These are phyloP conservation scores for Drosophila kambysellisi DNA, from an alignment of 2,888 invertebrate genomes.

Conservation along the genomic window DNA sequence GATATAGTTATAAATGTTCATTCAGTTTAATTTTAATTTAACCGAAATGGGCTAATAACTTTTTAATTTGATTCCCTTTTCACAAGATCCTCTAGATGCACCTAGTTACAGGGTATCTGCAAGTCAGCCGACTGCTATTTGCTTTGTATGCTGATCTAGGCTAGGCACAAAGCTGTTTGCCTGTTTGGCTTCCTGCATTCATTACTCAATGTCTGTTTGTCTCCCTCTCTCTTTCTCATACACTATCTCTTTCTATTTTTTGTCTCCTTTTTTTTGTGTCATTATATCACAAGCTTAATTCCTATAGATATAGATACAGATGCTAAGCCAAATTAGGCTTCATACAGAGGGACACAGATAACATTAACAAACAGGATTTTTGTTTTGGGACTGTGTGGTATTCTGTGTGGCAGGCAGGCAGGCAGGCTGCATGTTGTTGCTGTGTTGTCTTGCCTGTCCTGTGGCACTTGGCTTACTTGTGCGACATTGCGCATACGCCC, in stretches of 20 bases:
- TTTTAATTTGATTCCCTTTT: neutral
- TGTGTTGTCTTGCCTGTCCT: neutral
- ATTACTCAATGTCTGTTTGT: slow-evolving; percentile 65
- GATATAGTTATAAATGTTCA: too few relatives aligned
- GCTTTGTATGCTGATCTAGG: slow-evolving; percentile 38
- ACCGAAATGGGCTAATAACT: neutral
- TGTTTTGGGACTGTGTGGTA: slow-evolving; percentile 3
- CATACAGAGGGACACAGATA: slow-evolving; percentile 28
- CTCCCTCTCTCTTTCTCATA: slow-evolving; percentile 23
- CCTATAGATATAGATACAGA: slow-evolving; percentile 38
- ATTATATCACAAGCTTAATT: slow-evolving; percentile 77
- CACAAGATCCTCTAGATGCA: neutral
- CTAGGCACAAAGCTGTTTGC: slow-evolving; percentile 28
- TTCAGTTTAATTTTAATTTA: too few relatives aligned
- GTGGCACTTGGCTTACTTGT: slow-evolving; percentile 26
- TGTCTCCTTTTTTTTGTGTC: slow-evolving; percentile 42
- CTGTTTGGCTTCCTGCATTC: slow-evolving; percentile 49
- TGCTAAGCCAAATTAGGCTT: slow-evolving; percentile 69
- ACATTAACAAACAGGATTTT: slow-evolving; percentile 46
- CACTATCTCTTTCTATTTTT: neutral
- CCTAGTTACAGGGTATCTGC: slow-evolving; percentile 3
- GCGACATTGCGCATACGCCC: slow-evolving; percentile 71
- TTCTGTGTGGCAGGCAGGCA: slow-evolving; percentile 22
- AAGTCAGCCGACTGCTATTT: slow-evolving; percentile 5
- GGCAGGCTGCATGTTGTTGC: slow-evolving; percentile 31